Evolutionary conservation across 2,888 invertebrate genomes (phyloP).

Genomic region (Schizaphis graminum): DNA sequence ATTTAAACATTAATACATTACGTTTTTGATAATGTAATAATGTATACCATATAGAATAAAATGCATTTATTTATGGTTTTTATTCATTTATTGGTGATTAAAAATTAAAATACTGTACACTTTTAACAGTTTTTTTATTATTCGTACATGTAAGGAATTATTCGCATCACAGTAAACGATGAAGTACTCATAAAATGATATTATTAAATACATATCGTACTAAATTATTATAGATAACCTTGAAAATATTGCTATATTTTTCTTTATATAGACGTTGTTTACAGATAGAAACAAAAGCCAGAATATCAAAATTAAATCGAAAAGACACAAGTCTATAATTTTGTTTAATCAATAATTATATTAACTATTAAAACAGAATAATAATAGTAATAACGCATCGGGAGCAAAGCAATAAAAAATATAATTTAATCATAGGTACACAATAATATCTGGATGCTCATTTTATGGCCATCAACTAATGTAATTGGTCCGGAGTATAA

Average conservation of each 20-base stretch:
- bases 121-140: neutral
- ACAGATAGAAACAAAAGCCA: neutral
- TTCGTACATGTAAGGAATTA: neutral
- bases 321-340: constrained; percentile 17
- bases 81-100: neutral
- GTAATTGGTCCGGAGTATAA: constrained; percentile 4
- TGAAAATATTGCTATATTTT: neutral
- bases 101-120: neutral
- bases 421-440: neutral
- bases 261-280: neutral
- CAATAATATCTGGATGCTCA: neutral
- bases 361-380: neutral
- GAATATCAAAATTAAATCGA: neutral
- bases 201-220: neutral
- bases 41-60: neutral
- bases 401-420: neutral
- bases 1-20: neutral
- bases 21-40: neutral
- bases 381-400: constrained; percentile 5
- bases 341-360: neutral
- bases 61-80: neutral
- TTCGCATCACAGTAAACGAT: neutral
- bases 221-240: neutral
- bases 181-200: neutral
- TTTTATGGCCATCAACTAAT: constrained; percentile 4